Conservation (phyloP, 2,797 vertebrate genomes). For the Thunnus albacares region DNA sequence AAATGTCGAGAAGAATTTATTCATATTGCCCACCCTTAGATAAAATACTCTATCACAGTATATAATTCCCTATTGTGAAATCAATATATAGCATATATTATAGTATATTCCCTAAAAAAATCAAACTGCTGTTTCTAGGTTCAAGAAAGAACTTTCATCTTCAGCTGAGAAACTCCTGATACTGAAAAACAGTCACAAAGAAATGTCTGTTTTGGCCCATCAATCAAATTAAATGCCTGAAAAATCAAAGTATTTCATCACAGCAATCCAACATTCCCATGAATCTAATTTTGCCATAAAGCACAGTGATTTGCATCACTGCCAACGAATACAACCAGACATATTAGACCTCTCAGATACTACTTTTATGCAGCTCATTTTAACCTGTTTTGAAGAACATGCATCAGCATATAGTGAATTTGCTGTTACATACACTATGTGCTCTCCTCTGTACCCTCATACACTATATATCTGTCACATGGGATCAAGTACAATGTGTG, state of each 20-base stretch:
- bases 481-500: slow-evolving; percentile 13
- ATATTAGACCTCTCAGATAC: not conserved
- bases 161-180: no score
- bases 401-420: not conserved
- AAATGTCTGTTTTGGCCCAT: no score
- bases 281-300: not conserved
- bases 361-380: not conserved
- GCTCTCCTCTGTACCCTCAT: not conserved
- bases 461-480: slow-evolving; percentile 16
- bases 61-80: not conserved
- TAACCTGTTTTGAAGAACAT: not conserved
- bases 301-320: not conserved
- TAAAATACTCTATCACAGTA: not conserved
- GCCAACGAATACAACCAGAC: not conserved
- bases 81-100: not conserved
- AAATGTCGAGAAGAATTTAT: no score
- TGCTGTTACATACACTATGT: not conserved
- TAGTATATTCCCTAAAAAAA: no score
- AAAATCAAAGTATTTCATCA: not conserved
- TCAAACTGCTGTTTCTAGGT: not conserved
- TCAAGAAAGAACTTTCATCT: no score
- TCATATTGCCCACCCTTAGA: not conserved
- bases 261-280: not conserved
- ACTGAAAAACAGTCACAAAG: no score
- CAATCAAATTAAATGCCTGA: not conserved